Conservation (phyloP, 1,140 invertebrate genomes). For the Globodera ellingtonae region DNA sequence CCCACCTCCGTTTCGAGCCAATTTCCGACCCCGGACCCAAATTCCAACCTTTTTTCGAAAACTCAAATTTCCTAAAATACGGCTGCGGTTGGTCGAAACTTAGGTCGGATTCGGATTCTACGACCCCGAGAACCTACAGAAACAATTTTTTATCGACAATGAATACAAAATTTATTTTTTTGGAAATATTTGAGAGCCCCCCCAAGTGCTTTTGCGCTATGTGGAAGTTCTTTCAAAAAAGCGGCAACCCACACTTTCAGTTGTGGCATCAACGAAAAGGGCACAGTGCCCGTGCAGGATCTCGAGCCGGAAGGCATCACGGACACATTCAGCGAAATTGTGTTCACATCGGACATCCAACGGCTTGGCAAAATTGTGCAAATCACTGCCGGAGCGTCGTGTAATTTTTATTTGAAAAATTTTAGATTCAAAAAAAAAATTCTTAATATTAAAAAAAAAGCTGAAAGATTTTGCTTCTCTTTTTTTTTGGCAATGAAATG, state of each 20-base stretch:
- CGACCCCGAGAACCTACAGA: too few species aligned
- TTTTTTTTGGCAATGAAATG: background rate
- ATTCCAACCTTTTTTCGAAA: too few species aligned
- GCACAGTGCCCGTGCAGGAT: slow-evolving; percentile 60
- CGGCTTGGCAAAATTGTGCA: slow-evolving; percentile 61
- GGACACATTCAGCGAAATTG: slow-evolving; percentile 54
- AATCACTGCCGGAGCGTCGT: slow-evolving; percentile 55
- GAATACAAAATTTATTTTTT: too few species aligned
- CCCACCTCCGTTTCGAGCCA: too few species aligned
- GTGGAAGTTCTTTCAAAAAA: too few species aligned
- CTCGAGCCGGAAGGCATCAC: slow-evolving; percentile 58
- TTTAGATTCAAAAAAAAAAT: slow-evolving; percentile 31
- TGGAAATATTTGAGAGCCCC: too few species aligned
- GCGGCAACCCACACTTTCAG: background rate
- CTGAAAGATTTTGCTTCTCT: background rate
- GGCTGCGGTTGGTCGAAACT: too few species aligned
- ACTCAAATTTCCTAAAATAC: too few species aligned
- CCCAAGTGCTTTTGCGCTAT: too few species aligned
- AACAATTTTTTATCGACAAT: too few species aligned
- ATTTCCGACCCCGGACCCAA: too few species aligned
- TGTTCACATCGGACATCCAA: slow-evolving; percentile 48
- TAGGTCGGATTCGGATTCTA: too few species aligned
- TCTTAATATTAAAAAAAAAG: background rate
- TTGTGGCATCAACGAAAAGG: slow-evolving; percentile 64
- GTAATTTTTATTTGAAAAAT: slow-evolving; percentile 16